Base-by-base conservation (phyloP, 2,888 invertebrate genomes). In the Sesamia inferens region DNA sequence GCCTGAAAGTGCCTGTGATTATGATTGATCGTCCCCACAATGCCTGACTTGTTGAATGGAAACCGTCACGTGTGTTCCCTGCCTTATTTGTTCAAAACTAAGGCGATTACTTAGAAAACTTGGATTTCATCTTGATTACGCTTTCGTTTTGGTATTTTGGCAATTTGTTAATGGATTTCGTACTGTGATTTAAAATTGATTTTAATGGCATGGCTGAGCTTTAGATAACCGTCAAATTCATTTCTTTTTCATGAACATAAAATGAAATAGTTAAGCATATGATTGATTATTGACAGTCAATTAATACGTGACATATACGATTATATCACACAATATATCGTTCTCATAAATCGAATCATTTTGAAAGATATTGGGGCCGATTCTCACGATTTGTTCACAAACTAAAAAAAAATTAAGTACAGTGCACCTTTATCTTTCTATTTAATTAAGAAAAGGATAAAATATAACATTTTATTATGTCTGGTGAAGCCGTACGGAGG, bases 21-120 rank as follows among this genome's bases (percentile, higher is more conserved):
- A 95, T 96, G 96, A 96, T 96, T 95, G 96, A 96, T 96, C 90
- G 93, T 86, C 88, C 90, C 88, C 90, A 94, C 94, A 94, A 94
- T 93, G 92, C 90, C 91, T 92, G 93, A 95, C 95, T 95, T 95
- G 95, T 94, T 95, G 94, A 95, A 95, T 93, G 90, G 92, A 83
- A 86, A 88, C 91, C 90, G 92, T 93, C 91, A 93, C 91, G 93
- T 95, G 94, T 93, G 93, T 90, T 90, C 88, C 89, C 85, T 70
- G 85, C 82, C 87, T 92, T 92, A 92, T 93, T 94, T 93, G 91
- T 92, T 88, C 83, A 88, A 88, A 93, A 92, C 90, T 88, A 86
- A 89, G 88, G 82, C 85, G 83, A 87, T 89, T 88, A 84, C 75
- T 80, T 79, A 66, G 71, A 76, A 78, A 85, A 74, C 74, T 87